Base-by-base conservation (phyloP, 2,888 invertebrate genomes). In the Phragmatobia fuliginosa region DNA sequence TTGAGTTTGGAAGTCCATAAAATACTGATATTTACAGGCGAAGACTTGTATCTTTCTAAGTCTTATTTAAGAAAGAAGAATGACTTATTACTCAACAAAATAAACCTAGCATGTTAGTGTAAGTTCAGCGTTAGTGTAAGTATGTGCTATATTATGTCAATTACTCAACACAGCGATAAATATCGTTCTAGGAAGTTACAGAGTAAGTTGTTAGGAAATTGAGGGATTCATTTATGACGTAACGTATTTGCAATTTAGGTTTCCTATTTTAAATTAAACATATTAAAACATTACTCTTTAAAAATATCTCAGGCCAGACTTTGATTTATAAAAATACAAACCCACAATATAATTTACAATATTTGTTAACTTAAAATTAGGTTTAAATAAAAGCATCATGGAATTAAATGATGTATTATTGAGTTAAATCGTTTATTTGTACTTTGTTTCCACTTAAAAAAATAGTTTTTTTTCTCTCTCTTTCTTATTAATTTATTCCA, bases 151-250 rank as follows among this genome's bases (percentile, higher is more conserved):
- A 72, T 67, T 61, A 45, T 74, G 67, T 74, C 73, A 72, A 76
- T 76, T 72, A 72, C 56, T 62, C 45, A 64, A 56, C 73, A 78
- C 75, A 80, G 32, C 68, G 80, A 83, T 83, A 71, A 83, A 71
- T 79, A 85, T 83, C 85, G 56, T 28, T 67, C 56, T 61, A 80
- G 85, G 85, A 84, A 85, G 77, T 72, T 66, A 71, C 72, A 77
- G 69, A 82, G 78, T 74, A 67, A 68, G 62, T 18, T 65, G 72
- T 77, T 63, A 77, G 72, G 73, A 78, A 80, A 79, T 68, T 74
- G 73, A 78, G 73, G 71, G 65, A 68, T 67, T 32, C 31, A 32
- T 62, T 0, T 59, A 64, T 68, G 62, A 71, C 72, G 78, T 80
- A 77, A 80, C 70, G 62, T 64, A 66, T 38, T 68, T 70, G 70